Evolutionary conservation across 2,888 invertebrate species (phyloP), one percentile per base, ranked within the genome.

Genomic region (Quadriops clusia): DNA sequence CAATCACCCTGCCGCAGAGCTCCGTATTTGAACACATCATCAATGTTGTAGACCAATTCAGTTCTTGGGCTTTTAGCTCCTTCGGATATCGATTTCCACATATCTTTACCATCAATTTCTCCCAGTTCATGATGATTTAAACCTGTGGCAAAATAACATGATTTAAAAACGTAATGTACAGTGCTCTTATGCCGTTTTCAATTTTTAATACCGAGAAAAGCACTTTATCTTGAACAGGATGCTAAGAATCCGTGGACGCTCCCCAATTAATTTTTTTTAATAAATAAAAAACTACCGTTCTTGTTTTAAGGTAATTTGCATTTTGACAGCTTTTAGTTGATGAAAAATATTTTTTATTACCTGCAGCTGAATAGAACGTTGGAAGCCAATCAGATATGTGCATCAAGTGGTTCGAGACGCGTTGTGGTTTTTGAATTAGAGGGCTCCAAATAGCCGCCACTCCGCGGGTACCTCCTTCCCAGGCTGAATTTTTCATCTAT

Each of bases 371-470:
- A 40, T 69, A 72, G 2, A 79, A 56, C 1, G 79, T 80, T 2
- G 80, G 79, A 13, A 79, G 46, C 78, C 79, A 79, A 50, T 80
- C 80, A 10, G 70, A 63, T 24, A 79, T 68, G 48, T 78, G 76
- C 54, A 79, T 65, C 47, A 79, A 50, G 36, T 72, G 63, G 35
- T 68, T 64, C 3, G 69, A 70, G 5, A 75, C 69, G 26, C 70
- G 58, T 36, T 68, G 67, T 5, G 64, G 62, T 36, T 65, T 58
- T 27, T 71, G 61, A 27, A 72, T 55, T 22, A 64, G 50, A 1
- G 75, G 72, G 45, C 74, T 74, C 76, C 77, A 77, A 18, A 80
- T 54, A n/a, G 74, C 67, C 0, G 73, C 72, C 0, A 70, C 65
- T 5, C 71, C 71, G 34, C 77, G 58, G 6, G 74, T 68, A 1